Percentiles rank a stretch among this genome's conserved stretches.
phyloP scores from a whole-genome alignment of 2,888 invertebrate species.

The Trissoscelio sp. region DNA sequence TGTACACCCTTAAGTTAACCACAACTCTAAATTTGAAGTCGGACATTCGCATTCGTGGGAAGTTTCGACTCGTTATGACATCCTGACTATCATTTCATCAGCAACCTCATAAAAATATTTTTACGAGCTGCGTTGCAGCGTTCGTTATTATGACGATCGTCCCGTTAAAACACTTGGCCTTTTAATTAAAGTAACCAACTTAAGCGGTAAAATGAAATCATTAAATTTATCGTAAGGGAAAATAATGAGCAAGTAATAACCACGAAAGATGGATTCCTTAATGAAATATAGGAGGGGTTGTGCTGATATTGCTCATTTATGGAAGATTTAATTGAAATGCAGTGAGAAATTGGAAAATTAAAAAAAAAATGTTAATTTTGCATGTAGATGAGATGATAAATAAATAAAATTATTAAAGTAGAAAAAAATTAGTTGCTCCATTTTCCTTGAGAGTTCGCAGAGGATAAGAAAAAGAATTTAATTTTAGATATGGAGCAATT shows the following conservation, averaged over 20 bases:
- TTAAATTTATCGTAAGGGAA: constrained; percentile 21
- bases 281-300: background rate
- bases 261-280: constrained; percentile 20
- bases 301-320: constrained; percentile 22
- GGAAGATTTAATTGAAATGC: constrained; percentile 43
- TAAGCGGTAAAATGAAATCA: constrained; percentile 25
- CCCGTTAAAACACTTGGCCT: constrained; percentile 23
- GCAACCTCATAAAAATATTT: constrained; percentile 17
- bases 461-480: too few relatives aligned
- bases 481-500: too few relatives aligned
- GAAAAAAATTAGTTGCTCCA: too few relatives aligned
- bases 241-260: constrained; percentile 34
- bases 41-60: too few relatives aligned
- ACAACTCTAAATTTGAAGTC: too few relatives aligned
- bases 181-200: constrained; percentile 50
- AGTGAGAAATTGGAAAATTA: too few relatives aligned
- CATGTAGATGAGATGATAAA: too few relatives aligned
- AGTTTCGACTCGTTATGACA: constrained; percentile 4
- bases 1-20: too few relatives aligned
- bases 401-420: too few relatives aligned
- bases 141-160: constrained; percentile 35
- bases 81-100: background rate
- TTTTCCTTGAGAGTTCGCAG: too few relatives aligned
- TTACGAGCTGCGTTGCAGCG: constrained; percentile 29
- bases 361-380: too few relatives aligned